phyloP scores from a whole-genome alignment of 1,140 invertebrate species.

The Centruroides vittatus region DNA sequence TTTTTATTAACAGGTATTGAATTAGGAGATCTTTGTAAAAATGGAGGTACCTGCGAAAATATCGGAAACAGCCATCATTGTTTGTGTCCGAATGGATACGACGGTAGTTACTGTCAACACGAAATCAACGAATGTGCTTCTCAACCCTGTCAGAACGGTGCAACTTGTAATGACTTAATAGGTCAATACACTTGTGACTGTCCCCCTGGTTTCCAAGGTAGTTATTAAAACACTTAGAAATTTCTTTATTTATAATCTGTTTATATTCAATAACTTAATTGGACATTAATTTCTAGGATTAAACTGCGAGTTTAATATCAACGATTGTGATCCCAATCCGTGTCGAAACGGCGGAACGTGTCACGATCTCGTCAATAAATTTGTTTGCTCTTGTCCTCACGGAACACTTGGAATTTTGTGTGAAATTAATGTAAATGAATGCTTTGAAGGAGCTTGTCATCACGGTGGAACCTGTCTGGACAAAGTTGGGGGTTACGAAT shows the following conservation, averaged over 20 bases:
- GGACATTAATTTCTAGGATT: constrained; percentile 41
- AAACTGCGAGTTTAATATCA: constrained; percentile 74
- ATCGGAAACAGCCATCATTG: constrained; percentile 80
- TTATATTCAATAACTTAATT: background rate
- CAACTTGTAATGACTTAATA: constrained; percentile 80
- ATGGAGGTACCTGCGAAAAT: constrained; percentile 81
- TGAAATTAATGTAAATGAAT: constrained; percentile 81
- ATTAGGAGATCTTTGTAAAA: constrained; percentile 61
- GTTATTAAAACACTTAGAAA: constrained; percentile 34
- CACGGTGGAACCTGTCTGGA: constrained; percentile 76
- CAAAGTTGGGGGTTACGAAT: constrained; percentile 51
- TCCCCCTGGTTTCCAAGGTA: constrained; percentile 79
- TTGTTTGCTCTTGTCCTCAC: constrained; percentile 70
- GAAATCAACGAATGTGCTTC: constrained; percentile 82
- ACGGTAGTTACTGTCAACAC: constrained; percentile 75
- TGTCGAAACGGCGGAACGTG: constrained; percentile 86
- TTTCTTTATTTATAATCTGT: background rate
- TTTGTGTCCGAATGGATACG: constrained; percentile 70
- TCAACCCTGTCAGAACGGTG: constrained; percentile 44
- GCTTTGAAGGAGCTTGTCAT: constrained; percentile 62
- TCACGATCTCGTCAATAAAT: constrained; percentile 62
- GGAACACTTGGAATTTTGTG: constrained; percentile 78
- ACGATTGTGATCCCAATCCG: constrained; percentile 70
- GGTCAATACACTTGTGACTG: constrained; percentile 81
- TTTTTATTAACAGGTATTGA: constrained; percentile 42